These are phyloP conservation scores for Stegodyphus mimosarum DNA, from an alignment of 1,140 invertebrate species.

Conservation along the genomic window DNA sequence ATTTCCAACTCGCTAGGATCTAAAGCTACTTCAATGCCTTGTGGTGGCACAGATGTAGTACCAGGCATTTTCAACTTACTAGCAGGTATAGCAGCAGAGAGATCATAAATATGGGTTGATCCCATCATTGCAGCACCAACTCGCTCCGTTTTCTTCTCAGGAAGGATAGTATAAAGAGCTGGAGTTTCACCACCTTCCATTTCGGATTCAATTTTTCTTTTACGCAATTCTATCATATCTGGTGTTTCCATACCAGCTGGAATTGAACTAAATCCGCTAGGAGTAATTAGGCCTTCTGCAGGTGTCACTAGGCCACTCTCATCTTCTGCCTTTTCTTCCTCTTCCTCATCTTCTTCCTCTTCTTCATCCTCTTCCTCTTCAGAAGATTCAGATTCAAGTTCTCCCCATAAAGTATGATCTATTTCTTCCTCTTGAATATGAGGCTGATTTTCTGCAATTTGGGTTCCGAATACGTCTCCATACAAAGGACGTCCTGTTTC, in stretches of 20 bases:
- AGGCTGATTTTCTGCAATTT: slow-evolving; percentile 61
- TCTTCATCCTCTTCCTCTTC: slow-evolving; percentile 79
- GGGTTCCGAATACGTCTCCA: slow-evolving; percentile 95
- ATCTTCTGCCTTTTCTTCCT: slow-evolving; percentile 73
- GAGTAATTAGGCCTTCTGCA: slow-evolving; percentile 81
- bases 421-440: slow-evolving; percentile 83
- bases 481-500: slow-evolving; percentile 97
- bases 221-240: slow-evolving; percentile 96
- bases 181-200: slow-evolving; percentile 95
- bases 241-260: slow-evolving; percentile 97
- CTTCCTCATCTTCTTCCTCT: slow-evolving; percentile 71
- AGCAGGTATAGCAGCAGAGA: slow-evolving; percentile 74
- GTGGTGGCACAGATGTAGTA: slow-evolving; percentile 64
- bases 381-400: slow-evolving; percentile 92
- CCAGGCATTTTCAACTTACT: slow-evolving; percentile 66
- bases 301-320: slow-evolving; percentile 87
- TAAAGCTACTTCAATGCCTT: slow-evolving; percentile 87
- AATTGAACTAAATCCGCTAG: slow-evolving; percentile 93
- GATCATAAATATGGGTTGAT: slow-evolving; percentile 96
- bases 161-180: slow-evolving; percentile 90
- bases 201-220: slow-evolving; percentile 96
- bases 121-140: slow-evolving; percentile 94
- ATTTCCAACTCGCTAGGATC: slow-evolving; percentile 97
- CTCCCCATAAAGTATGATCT: slow-evolving; percentile 95
- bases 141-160: slow-evolving; percentile 91